phyloP scores from a whole-genome alignment of 2,888 invertebrate genomes.

The Unio delphinus region DNA sequence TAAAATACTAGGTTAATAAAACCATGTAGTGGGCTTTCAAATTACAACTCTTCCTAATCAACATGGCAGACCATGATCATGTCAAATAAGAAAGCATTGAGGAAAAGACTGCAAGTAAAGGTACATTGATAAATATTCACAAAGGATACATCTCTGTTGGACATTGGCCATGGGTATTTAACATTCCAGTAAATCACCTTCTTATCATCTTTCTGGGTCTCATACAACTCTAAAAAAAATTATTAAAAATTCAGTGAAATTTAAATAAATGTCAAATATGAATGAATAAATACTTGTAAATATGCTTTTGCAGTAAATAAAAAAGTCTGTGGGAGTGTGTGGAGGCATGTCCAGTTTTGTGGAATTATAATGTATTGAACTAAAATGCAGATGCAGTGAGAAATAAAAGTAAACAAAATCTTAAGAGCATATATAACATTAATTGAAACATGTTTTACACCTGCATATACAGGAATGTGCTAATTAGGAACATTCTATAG shows the following conservation, averaged over 20 bases:
- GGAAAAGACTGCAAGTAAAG: too few relatives aligned
- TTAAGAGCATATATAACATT: too few relatives aligned
- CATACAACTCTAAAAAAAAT: constrained; percentile 57
- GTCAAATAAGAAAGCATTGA: too few relatives aligned
- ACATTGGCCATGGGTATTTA: constrained; percentile 68
- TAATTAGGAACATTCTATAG: too few relatives aligned
- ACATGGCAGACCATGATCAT: too few relatives aligned
- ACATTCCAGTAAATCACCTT: constrained; percentile 68
- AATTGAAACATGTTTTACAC: too few relatives aligned
- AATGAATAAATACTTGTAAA: not conserved
- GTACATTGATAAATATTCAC: too few relatives aligned
- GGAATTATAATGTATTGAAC: not conserved
- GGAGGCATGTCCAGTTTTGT: not conserved
- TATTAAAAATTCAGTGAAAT: constrained; percentile 2
- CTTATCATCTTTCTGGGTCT: constrained; percentile 49
- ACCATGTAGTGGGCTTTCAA: too few relatives aligned
- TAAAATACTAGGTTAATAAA: too few relatives aligned
- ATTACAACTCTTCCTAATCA: too few relatives aligned
- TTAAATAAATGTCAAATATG: not conserved
- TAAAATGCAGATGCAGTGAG: not conserved
- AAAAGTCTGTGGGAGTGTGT: not conserved
- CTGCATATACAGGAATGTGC: too few relatives aligned
- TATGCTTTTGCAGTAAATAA: not conserved
- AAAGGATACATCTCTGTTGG: constrained; percentile 71
- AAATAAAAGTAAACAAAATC: not conserved